These are phyloP conservation scores for Noturus placidus DNA, from an alignment of 2,113 vertebrate species.

Conservation along the genomic window DNA sequence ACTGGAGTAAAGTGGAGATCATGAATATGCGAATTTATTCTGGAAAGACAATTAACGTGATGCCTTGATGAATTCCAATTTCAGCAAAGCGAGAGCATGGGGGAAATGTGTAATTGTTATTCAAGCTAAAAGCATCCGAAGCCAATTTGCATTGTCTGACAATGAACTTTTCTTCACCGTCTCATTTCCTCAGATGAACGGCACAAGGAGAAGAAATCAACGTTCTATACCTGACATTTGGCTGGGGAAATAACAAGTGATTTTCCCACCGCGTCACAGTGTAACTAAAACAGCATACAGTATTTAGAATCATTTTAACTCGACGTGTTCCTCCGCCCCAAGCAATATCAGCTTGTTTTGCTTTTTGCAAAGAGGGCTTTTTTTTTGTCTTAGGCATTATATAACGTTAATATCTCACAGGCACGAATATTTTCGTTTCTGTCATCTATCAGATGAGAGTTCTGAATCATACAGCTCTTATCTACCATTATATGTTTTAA, in stretches of 20 bases:
- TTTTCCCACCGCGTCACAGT: conserved; percentile 4
- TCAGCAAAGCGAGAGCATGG: conserved; percentile 36
- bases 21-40: conserved; percentile 38
- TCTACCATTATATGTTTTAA: background rate
- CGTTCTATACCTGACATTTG: conserved; percentile 10
- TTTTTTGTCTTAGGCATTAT: background rate
- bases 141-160: conserved; percentile 45
- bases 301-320: conserved; percentile 9
- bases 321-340: background rate
- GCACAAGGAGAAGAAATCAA: conserved; percentile 36
- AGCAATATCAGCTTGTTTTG: background rate
- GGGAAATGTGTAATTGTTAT: conserved; percentile 46
- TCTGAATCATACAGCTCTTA: conserved; percentile 7
- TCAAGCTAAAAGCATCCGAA: conserved; percentile 48
- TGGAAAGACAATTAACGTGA: conserved; percentile 27
- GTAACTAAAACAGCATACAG: conserved; percentile 7
- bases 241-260: conserved; percentile 12
- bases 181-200: conserved; percentile 35
- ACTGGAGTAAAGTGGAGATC: background rate
- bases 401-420: background rate
- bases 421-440: background rate
- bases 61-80: conserved; percentile 38
- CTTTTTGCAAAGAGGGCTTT: background rate
- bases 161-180: conserved; percentile 36
- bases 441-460: background rate